Evolutionary conservation across 2,113 vertebrate species (phyloP).

Genomic region (Anarhynchus alexandrinus): DNA sequence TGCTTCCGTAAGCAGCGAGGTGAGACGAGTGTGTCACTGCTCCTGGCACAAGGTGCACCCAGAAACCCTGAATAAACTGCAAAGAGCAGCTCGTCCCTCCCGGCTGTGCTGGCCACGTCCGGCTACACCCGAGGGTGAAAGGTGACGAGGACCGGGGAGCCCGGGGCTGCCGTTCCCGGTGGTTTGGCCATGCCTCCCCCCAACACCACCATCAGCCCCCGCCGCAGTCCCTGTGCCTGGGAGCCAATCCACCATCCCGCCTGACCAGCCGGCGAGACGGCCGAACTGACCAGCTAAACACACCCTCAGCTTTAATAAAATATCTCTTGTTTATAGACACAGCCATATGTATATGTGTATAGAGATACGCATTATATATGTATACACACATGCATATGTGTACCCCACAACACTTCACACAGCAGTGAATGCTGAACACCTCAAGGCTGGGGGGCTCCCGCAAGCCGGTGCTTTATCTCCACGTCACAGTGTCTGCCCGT

Average conservation of each 20-base stretch:
- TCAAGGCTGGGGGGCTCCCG: neutral
- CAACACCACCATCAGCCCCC: too few species aligned
- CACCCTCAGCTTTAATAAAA: constrained; percentile 33
- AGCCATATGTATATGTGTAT: rapidly evolving
- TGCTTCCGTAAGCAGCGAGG: rapidly evolving
- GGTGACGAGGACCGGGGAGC: neutral
- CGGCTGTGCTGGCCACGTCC: neutral
- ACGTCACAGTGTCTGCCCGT: neutral
- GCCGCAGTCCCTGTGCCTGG: rapidly evolving
- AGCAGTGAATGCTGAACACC: rapidly evolving
- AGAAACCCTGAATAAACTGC: neutral
- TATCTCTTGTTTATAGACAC: neutral
- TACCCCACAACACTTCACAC: neutral
- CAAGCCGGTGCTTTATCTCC: neutral
- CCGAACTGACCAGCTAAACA: neutral
- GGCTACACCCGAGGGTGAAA: neutral
- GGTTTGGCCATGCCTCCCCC: rapidly evolving
- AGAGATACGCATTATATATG: rapidly evolving
- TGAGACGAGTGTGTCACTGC: too few species aligned
- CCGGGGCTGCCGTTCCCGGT: neutral
- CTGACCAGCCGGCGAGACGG: rapidly evolving
- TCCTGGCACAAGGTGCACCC: neutral
- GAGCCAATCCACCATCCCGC: neutral
- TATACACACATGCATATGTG: rapidly evolving
- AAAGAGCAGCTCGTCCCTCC: neutral